phyloP scores from a whole-genome alignment of 2,888 invertebrate genomes.

The Morpho helenor region DNA sequence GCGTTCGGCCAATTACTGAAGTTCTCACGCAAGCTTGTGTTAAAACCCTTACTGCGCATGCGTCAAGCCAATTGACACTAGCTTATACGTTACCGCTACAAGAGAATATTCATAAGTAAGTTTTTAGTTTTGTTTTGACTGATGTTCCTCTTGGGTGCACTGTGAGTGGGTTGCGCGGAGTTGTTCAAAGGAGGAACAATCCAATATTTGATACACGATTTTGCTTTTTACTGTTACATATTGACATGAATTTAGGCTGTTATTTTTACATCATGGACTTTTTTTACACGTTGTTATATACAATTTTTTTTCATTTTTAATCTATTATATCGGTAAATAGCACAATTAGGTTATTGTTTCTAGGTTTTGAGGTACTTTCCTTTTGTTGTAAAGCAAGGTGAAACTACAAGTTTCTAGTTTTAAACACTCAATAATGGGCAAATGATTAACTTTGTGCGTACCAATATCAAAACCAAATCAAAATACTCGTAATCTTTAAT shows the following conservation, averaged over 20 bases:
- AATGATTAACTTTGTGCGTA: too few relatives aligned
- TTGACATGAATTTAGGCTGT: too few relatives aligned
- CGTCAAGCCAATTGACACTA: slow-evolving; percentile 61
- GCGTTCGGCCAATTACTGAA: slow-evolving; percentile 70
- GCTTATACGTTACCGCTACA: slow-evolving; percentile 45
- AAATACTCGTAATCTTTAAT: too few relatives aligned
- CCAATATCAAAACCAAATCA: too few relatives aligned
- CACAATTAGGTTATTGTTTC: too few relatives aligned
- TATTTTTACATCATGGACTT: background rate
- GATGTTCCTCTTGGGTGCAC: slow-evolving; percentile 44
- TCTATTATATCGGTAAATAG: too few relatives aligned
- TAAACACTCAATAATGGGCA: too few relatives aligned
- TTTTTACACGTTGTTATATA: too few relatives aligned
- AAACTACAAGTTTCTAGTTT: too few relatives aligned
- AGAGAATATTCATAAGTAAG: slow-evolving; percentile 69
- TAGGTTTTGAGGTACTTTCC: too few relatives aligned
- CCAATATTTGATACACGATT: slow-evolving; percentile 11
- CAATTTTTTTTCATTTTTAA: too few relatives aligned
- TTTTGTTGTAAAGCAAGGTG: too few relatives aligned
- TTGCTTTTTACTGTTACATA: background rate
- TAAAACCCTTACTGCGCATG: slow-evolving; percentile 55
- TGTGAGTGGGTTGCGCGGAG: slow-evolving; percentile 25
- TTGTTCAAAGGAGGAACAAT: slow-evolving; percentile 20
- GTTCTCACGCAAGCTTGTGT: slow-evolving; percentile 53
- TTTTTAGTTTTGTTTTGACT: slow-evolving; percentile 64